These are phyloP conservation scores for Drosophila anomalata DNA, from an alignment of 2,888 invertebrate species.

Conservation along the genomic window DNA sequence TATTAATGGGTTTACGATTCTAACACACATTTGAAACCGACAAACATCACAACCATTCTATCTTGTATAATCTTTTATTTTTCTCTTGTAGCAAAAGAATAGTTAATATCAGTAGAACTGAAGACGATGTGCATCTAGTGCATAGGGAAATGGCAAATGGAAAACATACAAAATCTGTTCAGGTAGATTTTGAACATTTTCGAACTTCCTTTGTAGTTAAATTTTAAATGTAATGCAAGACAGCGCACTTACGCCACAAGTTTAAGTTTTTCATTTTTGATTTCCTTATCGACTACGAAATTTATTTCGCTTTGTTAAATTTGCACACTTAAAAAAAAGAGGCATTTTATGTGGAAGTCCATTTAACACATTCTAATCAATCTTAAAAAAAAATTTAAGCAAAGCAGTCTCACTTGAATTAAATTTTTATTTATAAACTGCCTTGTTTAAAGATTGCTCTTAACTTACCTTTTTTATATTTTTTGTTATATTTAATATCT, in stretches of 20 bases:
- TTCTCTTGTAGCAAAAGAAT: conserved; percentile 89
- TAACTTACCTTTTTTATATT: too few relatives aligned
- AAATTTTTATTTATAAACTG: conserved; percentile 1
- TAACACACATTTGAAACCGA: conserved; percentile 17
- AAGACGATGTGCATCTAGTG: conserved; percentile 90
- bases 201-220: conserved; percentile 54
- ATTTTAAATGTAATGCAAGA: conserved; percentile 41
- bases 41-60: conserved; percentile 47
- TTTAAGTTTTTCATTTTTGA: conserved; percentile 72
- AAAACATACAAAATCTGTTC: conserved; percentile 90
- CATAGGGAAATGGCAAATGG: conserved; percentile 88
- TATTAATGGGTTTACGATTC: not conserved
- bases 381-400: not conserved
- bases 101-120: conserved; percentile 90
- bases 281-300: conserved; percentile 59
- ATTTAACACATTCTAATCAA: conserved; percentile 14
- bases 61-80: conserved; percentile 76
- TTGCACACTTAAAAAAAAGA: conserved; percentile 19
- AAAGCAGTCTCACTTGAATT: conserved; percentile 4
- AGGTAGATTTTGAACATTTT: conserved; percentile 85
- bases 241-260: conserved; percentile 53
- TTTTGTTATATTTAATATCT: too few relatives aligned
- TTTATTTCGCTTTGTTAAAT: conserved; percentile 18
- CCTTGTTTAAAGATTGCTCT: conserved; percentile 6
- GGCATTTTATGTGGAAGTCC: conserved; percentile 32